A percentile compares a stretch with the other conserved stretches of the same genome.
Conservation (phyloP, 1,140 invertebrate species). For the Phocides pigmalion region DNA sequence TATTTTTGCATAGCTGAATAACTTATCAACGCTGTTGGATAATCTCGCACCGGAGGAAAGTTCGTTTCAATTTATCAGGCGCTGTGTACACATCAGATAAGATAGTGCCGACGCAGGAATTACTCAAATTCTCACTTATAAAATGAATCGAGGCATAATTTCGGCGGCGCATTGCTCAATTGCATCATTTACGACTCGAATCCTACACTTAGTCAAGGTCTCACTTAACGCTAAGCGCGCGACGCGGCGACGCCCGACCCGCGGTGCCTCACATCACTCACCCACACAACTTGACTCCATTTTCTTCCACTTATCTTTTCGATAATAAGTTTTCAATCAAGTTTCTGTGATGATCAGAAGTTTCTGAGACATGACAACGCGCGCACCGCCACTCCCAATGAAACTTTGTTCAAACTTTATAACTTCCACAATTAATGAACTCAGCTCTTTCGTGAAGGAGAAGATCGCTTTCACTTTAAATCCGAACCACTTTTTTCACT, state of each 20-base stretch:
- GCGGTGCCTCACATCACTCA: conserved; percentile 47
- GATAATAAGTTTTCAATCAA: conserved; percentile 52
- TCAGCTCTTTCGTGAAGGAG: conserved; percentile 7
- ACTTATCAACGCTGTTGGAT: conserved; percentile 38
- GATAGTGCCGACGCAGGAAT: conserved; percentile 47
- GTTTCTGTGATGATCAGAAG: conserved; percentile 63
- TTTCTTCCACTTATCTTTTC: conserved; percentile 45
- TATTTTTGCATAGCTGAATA: conserved; percentile 12
- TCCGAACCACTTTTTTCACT: conserved; percentile 43
- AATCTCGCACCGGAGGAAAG: conserved; percentile 49
- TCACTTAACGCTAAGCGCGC: conserved; percentile 31
- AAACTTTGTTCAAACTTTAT: conserved; percentile 51
- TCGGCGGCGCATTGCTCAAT: conserved; percentile 41
- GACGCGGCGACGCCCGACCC: conserved; percentile 13
- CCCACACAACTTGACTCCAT: conserved; percentile 71
- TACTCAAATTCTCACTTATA: conserved; percentile 34
- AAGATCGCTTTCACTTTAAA: conserved; percentile 21
- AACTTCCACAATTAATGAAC: conserved; percentile 33
- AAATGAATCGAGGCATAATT: conserved; percentile 25
- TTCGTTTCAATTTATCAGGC: conserved; percentile 48
- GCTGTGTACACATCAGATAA: conserved; percentile 57
- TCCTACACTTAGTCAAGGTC: conserved; percentile 60
- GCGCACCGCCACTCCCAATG: conserved; percentile 65
- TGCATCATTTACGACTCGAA: conserved; percentile 59
- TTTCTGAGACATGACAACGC: conserved; percentile 75